A percentile compares a stretch with the other conserved stretches of the same genome.
Conservation (phyloP, 2,797 vertebrate species). For the Myiotriccus ornatus region DNA sequence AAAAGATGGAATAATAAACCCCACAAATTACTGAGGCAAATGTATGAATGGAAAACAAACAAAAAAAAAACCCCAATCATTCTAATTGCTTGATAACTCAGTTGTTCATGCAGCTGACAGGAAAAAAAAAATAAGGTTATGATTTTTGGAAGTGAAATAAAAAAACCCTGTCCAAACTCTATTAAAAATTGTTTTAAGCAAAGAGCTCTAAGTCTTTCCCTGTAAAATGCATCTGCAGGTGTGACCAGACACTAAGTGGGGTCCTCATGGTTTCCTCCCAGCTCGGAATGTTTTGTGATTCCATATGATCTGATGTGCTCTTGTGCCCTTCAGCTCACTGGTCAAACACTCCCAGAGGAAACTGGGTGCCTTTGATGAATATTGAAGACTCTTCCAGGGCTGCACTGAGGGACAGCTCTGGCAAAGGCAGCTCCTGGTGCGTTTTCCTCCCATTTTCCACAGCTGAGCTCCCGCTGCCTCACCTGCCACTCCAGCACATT, state of each 20-base stretch:
- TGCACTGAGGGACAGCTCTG: not conserved
- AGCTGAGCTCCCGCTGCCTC: not conserved
- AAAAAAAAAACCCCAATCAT: not conserved
- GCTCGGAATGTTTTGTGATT: not conserved
- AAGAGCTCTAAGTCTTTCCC: not conserved
- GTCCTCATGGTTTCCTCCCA: not conserved
- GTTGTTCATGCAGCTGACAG: not conserved
- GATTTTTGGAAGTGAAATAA: not conserved
- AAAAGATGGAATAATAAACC: not conserved
- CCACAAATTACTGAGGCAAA: not conserved
- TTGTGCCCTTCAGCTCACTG: not conserved
- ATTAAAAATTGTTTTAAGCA: not conserved
- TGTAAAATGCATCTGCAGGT: not conserved
- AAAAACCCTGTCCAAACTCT: not conserved
- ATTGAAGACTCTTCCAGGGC: not conserved
- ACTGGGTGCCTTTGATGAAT: not conserved
- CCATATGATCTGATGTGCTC: not conserved
- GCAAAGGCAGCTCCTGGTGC: not conserved
- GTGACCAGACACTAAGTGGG: not conserved
- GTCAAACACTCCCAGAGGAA: not conserved
- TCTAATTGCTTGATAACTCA: not conserved
- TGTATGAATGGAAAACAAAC: not conserved
- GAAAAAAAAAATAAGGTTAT: not conserved
- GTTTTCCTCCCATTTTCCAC: not conserved
- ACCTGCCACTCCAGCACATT: not conserved